A percentile compares a stretch with the other conserved stretches of the same genome.
Conservation (phyloP, 2,888 invertebrate genomes). For the Sarcophaga carnaria region DNA sequence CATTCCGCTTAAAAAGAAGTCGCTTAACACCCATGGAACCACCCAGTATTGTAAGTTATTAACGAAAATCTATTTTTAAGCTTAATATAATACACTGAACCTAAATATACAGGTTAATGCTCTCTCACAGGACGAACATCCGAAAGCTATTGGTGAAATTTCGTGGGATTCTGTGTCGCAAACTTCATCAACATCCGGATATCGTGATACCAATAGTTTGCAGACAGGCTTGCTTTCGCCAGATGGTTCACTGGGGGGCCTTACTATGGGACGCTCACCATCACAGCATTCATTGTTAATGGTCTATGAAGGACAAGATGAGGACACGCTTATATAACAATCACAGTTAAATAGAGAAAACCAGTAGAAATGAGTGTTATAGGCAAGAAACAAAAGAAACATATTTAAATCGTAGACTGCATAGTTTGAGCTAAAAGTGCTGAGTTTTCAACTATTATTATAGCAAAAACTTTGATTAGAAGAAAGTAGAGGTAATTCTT, state of each 20-base stretch:
- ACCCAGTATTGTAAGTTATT: slow-evolving; percentile 76
- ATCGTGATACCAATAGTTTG: slow-evolving; percentile 86
- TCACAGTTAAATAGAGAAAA: slow-evolving; percentile 73
- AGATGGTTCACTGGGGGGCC: slow-evolving; percentile 84
- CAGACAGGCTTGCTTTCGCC: slow-evolving; percentile 82
- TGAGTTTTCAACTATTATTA: too few species aligned
- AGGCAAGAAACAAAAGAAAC: not conserved
- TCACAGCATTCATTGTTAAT: slow-evolving; percentile 90
- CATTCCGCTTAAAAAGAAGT: slow-evolving; percentile 91
- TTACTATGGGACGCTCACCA: slow-evolving; percentile 86
- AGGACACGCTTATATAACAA: slow-evolving; percentile 91
- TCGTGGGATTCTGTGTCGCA: slow-evolving; percentile 92
- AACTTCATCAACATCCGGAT: slow-evolving; percentile 93
- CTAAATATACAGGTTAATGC: slow-evolving; percentile 72
- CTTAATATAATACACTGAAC: not conserved
- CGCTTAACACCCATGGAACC: slow-evolving; percentile 88
- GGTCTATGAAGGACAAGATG: slow-evolving; percentile 91
- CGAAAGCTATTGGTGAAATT: slow-evolving; percentile 84
- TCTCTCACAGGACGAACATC: slow-evolving; percentile 74
- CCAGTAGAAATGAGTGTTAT: slow-evolving; percentile 1
- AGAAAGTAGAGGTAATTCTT: too few species aligned
- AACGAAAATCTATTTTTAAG: not conserved
- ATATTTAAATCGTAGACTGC: not conserved
- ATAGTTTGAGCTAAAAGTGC: not conserved
- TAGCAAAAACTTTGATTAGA: too few species aligned